Evolutionary conservation across 2,113 vertebrate genomes (phyloP), one percentile per base, ranked within the genome.

Genomic region (Melospiza georgiana): DNA sequence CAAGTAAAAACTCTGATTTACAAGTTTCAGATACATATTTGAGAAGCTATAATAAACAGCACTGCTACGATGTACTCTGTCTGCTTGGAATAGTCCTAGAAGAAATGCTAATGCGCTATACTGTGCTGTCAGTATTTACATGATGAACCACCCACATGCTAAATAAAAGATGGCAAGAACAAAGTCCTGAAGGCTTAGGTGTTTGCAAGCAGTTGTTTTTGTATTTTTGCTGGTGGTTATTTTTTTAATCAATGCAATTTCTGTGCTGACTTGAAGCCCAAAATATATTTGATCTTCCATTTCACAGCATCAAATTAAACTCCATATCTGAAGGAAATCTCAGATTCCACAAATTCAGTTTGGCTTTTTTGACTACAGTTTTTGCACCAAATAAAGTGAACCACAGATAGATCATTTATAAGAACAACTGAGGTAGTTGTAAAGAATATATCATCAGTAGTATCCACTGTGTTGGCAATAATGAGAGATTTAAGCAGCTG

Each of bases 391-490:
- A 73, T 43, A 46, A 91, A 71, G 37, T 27, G 15, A 87, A 66
- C 41, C 62, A 41, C 0, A 87, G 18, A 57, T 9, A 46, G 35
- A 72, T 59, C 35, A 61, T 33, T 61, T 75, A 18, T 15, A 87
- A 63, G 59, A 93, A 79, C 17, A 78, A 72, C 22, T 5, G 27
- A 92, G 20, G 52, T 13, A 90, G 58, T 21, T 81, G 68, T 59
- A 87, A 90, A 77, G 71, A 87, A 72, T 11, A 72, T 11, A 67
- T 0, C 1, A 2, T 31, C 55, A 76, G 44, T 63, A 89, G 82
- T 35, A 79, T 59, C 87, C 74, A 71, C 54, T 75, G 43, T 65
- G 75, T 84, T 92, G 75, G 66, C 69, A 95, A 65, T 84, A 95
- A 77, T 5, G 41, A 76, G 1, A n/a, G 62, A 71, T 51, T 84